These are phyloP conservation scores for Nowickia ferox DNA, from an alignment of 2,888 invertebrate genomes.

Conservation along the genomic window DNA sequence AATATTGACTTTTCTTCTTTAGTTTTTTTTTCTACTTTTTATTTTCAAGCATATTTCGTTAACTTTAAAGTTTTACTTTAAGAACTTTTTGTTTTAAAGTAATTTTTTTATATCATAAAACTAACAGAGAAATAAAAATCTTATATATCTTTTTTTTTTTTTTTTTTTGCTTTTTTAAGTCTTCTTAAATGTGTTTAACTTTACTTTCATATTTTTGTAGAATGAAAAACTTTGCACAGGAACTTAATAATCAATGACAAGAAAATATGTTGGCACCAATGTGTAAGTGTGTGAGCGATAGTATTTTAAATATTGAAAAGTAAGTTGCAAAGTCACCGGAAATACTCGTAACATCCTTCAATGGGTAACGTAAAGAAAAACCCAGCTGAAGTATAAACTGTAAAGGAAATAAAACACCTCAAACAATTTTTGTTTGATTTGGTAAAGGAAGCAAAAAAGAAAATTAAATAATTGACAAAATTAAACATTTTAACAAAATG, in stretches of 20 bases:
- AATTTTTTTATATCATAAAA: slow-evolving; percentile 42
- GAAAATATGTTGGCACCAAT: slow-evolving; percentile 57
- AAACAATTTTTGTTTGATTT: slow-evolving; percentile 22
- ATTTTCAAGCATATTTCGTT: slow-evolving; percentile 8
- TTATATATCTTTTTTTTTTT: slow-evolving; percentile 14
- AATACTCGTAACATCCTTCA: slow-evolving; percentile 41
- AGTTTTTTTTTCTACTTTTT: background rate
- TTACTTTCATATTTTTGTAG: slow-evolving; percentile 69
- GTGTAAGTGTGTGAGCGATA: background rate
- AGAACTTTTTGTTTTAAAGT: slow-evolving; percentile 44
- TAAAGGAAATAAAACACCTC: slow-evolving; percentile 45
- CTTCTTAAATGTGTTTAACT: slow-evolving; percentile 68
- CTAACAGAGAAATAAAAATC: slow-evolving; percentile 7
- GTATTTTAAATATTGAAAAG: slow-evolving; percentile 45
- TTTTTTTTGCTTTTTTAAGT: slow-evolving; percentile 51
- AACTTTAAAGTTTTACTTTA: slow-evolving; percentile 33
- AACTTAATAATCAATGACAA: slow-evolving; percentile 71
- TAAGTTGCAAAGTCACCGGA: slow-evolving; percentile 33
- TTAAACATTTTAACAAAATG: slow-evolving; percentile 21
- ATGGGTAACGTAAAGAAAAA: slow-evolving; percentile 22
- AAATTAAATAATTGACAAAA: slow-evolving; percentile 40
- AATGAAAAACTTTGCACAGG: slow-evolving; percentile 55
- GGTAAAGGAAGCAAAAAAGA: slow-evolving; percentile 42
- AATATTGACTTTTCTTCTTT: slow-evolving; percentile 51
- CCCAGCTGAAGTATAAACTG: slow-evolving; percentile 6